These are phyloP conservation scores for Apomyelois bistriatella DNA, from an alignment of 2,888 invertebrate species.

Conservation along the genomic window DNA sequence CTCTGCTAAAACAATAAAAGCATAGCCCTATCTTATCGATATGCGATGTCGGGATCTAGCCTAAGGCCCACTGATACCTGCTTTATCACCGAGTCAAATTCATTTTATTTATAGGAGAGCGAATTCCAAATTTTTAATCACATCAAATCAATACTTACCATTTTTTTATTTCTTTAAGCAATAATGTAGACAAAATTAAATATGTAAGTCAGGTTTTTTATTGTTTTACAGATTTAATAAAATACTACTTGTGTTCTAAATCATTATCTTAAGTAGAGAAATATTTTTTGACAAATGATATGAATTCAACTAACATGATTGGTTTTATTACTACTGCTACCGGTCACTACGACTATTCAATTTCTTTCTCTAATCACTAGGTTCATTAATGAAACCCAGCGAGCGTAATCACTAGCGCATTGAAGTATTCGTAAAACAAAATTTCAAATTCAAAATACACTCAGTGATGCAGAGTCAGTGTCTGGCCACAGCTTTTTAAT, in stretches of 20 bases:
- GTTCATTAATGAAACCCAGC: neutral
- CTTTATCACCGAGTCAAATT: slow-evolving; percentile 2
- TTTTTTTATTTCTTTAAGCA: too few species aligned
- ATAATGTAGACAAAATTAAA: too few species aligned
- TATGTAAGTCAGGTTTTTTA: too few species aligned
- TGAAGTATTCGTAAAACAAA: slow-evolving; percentile 62
- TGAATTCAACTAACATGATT: too few species aligned
- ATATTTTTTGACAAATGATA: too few species aligned
- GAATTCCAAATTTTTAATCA: neutral
- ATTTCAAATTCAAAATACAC: slow-evolving; percentile 66
- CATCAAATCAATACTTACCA: neutral
- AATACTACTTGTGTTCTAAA: too few species aligned
- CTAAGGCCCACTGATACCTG: slow-evolving; percentile 39
- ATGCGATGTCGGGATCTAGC: slow-evolving; percentile 57
- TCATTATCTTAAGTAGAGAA: too few species aligned
- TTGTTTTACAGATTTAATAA: too few species aligned
- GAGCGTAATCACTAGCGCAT: slow-evolving; percentile 39
- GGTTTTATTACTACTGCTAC: too few species aligned
- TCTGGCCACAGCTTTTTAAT: slow-evolving; percentile 77
- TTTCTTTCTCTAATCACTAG: too few species aligned
- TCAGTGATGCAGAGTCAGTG: slow-evolving; percentile 43
- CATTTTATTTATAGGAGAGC: slow-evolving; percentile 1
- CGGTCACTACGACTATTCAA: too few species aligned
- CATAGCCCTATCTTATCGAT: slow-evolving; percentile 64
- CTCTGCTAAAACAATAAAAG: slow-evolving; percentile 59